Evolutionary conservation across 2,113 vertebrate genomes (phyloP).

Genomic region (Mixornis gularis): DNA sequence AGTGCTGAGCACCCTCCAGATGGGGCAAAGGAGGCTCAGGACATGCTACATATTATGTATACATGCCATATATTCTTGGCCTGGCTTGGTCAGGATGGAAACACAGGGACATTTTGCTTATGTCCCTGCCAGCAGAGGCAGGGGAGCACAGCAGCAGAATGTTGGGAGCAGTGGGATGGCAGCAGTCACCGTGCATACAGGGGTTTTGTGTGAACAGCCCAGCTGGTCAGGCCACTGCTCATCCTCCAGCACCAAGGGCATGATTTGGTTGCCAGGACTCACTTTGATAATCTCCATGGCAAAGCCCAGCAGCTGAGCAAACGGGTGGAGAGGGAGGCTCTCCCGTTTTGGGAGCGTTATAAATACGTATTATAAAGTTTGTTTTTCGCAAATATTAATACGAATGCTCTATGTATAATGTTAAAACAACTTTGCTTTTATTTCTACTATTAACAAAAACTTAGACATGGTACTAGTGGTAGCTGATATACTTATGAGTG

Average conservation of each 20-base stretch:
- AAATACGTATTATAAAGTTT: no score
- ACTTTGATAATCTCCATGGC: not conserved
- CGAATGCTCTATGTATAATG: no score
- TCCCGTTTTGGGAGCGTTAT: not conserved
- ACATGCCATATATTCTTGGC: not conserved
- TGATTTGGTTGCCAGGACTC: not conserved
- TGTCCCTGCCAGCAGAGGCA: not conserved
- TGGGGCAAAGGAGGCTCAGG: not conserved
- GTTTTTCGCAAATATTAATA: no score
- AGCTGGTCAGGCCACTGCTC: not conserved
- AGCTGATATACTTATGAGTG: no score
- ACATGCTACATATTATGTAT: not conserved
- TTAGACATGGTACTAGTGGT: no score
- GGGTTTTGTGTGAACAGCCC: not conserved
- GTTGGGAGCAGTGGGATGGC: rapidly evolving
- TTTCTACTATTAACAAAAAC: no score
- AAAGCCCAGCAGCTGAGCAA: not conserved
- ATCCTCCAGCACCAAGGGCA: not conserved
- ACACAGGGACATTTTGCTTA: not conserved
- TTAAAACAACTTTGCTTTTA: no score
- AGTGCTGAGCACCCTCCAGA: not conserved
- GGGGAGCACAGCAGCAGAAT: not conserved
- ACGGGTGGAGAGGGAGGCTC: not conserved
- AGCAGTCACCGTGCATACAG: not conserved
- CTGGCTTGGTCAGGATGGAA: not conserved